Evolutionary conservation across 2,797 vertebrate species (phyloP).

Genomic region (Thamnophis elegans): DNA sequence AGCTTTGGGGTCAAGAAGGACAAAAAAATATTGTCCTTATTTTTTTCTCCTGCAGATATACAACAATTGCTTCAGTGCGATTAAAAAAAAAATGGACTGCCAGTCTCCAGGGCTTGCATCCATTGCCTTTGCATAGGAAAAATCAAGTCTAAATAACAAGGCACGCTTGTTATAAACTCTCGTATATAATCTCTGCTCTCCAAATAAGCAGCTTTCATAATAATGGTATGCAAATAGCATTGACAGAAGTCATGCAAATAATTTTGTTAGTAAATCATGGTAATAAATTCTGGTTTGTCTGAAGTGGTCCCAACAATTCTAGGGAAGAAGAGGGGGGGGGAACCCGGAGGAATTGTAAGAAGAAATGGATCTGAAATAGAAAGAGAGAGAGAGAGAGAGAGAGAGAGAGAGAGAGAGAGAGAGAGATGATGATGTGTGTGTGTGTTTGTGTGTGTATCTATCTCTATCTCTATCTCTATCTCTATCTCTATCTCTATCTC

Average conservation of each 20-base stretch:
- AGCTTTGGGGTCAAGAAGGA: background rate
- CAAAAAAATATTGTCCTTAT: slow-evolving; percentile 10
- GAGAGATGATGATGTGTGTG: too few relatives aligned
- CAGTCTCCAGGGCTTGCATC: background rate
- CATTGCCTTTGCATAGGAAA: slow-evolving; percentile 60
- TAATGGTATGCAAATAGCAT: slow-evolving; percentile 70
- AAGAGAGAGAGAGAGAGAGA: background rate
- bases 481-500: too few relatives aligned
- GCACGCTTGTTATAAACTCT: slow-evolving; percentile 59
- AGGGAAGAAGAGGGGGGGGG: slow-evolving; percentile 59
- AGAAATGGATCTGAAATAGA: slow-evolving; percentile 63
- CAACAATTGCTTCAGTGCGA: background rate
- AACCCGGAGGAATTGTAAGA: slow-evolving; percentile 64
- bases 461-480: too few relatives aligned
- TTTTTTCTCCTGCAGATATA: background rate
- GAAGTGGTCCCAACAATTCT: slow-evolving; percentile 67
- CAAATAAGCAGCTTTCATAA: slow-evolving; percentile 69
- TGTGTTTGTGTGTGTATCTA: too few relatives aligned
- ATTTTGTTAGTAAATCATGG: slow-evolving; percentile 69
- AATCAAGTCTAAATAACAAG: slow-evolving; percentile 63
- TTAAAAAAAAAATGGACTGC: slow-evolving; percentile 26
- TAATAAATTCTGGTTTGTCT: slow-evolving; percentile 74
- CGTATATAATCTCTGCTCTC: slow-evolving; percentile 68
- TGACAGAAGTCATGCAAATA: slow-evolving; percentile 68
- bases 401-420: too few relatives aligned